Evolutionary conservation across 2,888 invertebrate genomes (phyloP), one percentile per base, ranked within the genome.

Genomic region (Plebejus anna): DNA sequence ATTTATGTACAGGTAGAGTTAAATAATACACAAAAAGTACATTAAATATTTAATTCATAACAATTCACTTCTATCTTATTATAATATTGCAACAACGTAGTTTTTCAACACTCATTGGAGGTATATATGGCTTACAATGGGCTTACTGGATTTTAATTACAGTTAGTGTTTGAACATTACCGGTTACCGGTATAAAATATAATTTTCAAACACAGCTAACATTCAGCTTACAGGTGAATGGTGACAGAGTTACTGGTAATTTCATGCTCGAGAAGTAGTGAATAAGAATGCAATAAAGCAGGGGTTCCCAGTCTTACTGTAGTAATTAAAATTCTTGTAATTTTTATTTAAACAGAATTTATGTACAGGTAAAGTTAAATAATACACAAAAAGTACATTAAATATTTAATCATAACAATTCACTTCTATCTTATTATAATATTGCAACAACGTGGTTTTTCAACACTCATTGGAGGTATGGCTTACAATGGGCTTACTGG

Each of bases 401-500:
- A 86, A 81, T 87, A 88, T 91, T 90, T 91, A 88, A 89, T 22
- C 87, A 85, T 88, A 92, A 91, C 91, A 91, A 90, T 89, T 90
- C 87, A 85, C 86, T 82, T 80, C 81, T 87, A 88, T 86, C 84
- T 86, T 85, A 55, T 16, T 55, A 55, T 55, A 87, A 89, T 85
- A 85, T 87, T 81, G 84, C 86, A 91, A 90, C 90, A 91, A 89
- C 79, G 87, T 86, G 86, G 81, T 83, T 82, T 80, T 81, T 82
- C 81, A 81, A 82, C 79, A 78, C 77, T 77, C 70, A 76, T 70
- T 77, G 76, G 80, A 80, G 78, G 80, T 22, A 22, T 79, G 57
- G 77, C 22, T 42, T 38, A 70, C 16, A 38, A 32, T 2, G 9
- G 57, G 77, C n/a, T 38, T 42, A 71, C 6, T 22, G 32, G 13